Evolutionary conservation across 1,140 invertebrate species (phyloP).

Genomic region (Glomeris maerens): DNA sequence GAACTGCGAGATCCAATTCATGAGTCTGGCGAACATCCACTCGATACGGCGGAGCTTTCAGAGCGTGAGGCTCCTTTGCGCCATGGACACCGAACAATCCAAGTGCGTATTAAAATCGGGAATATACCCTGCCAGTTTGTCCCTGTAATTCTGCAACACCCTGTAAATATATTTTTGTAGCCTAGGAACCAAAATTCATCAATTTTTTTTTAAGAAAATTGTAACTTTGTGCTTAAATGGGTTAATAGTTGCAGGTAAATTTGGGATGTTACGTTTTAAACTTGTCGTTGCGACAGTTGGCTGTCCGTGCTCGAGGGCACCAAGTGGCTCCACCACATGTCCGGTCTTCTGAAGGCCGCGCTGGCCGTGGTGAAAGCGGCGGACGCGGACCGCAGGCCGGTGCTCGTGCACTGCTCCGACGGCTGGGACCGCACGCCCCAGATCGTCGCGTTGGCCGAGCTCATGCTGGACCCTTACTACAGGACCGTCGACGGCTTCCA

Average conservation of each 20-base stretch:
- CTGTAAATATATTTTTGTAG: no score
- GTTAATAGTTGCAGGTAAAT: conserved; percentile 11
- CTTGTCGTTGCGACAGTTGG: conserved; percentile 50
- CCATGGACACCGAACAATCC: conserved; percentile 53
- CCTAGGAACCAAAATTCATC: background rate
- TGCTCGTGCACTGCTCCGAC: conserved; percentile 89
- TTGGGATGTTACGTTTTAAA: conserved; percentile 8
- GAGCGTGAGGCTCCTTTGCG: conserved; percentile 43
- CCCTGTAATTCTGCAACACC: no score
- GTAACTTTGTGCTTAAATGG: conserved; percentile 12
- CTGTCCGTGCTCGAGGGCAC: conserved; percentile 69
- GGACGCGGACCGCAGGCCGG: conserved; percentile 67
- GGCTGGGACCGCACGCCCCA: conserved; percentile 95
- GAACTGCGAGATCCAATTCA: conserved; percentile 86
- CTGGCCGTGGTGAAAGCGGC: conserved; percentile 62
- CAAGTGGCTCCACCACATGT: conserved; percentile 79
- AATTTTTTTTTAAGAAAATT: conserved; percentile 11
- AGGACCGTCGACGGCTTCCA: conserved; percentile 86
- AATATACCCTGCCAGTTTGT: no score
- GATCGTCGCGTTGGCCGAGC: conserved; percentile 74
- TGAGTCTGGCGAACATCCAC: conserved; percentile 94
- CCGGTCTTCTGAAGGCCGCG: conserved; percentile 62
- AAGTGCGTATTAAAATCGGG: conserved; percentile 58
- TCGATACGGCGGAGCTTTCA: conserved; percentile 61
- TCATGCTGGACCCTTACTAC: conserved; percentile 88